phyloP scores from a whole-genome alignment of 2,888 invertebrate genomes.

The Diarsia brunnea region DNA sequence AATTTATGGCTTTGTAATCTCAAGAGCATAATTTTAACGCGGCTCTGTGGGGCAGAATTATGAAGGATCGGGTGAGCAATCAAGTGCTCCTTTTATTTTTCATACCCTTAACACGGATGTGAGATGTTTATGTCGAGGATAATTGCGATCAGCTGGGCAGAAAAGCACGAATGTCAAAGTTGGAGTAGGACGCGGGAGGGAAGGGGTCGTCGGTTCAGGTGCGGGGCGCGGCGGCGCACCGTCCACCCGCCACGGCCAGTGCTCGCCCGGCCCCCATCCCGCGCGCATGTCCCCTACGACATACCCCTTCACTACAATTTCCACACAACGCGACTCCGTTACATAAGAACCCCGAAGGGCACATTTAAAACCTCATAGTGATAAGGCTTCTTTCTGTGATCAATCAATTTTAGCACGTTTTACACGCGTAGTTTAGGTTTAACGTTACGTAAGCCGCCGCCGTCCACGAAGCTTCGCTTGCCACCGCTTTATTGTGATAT shows the following conservation, averaged over 20 bases:
- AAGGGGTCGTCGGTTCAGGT: slow-evolving; percentile 54
- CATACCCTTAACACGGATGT: slow-evolving; percentile 16
- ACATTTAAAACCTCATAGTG: slow-evolving; percentile 82
- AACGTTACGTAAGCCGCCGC: slow-evolving; percentile 89
- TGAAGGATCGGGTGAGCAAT: slow-evolving; percentile 14
- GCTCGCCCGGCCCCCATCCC: slow-evolving; percentile 86
- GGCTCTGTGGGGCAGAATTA: slow-evolving; percentile 27
- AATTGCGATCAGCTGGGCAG: slow-evolving; percentile 70
- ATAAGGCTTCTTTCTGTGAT: slow-evolving; percentile 90
- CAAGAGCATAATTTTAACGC: slow-evolving; percentile 49
- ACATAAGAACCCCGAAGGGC: slow-evolving; percentile 84
- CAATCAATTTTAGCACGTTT: slow-evolving; percentile 88
- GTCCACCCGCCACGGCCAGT: slow-evolving; percentile 79
- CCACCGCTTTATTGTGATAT: slow-evolving; percentile 89
- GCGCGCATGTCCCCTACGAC: slow-evolving; percentile 85
- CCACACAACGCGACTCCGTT: slow-evolving; percentile 86
- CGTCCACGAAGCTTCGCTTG: slow-evolving; percentile 90
- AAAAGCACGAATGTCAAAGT: slow-evolving; percentile 74
- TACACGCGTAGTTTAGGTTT: slow-evolving; percentile 86
- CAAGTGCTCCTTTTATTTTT: slow-evolving; percentile 35
- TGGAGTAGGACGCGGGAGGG: slow-evolving; percentile 55
- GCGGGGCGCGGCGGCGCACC: slow-evolving; percentile 70
- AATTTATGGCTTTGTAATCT: slow-evolving; percentile 52
- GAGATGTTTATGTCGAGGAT: slow-evolving; percentile 51
- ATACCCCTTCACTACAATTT: slow-evolving; percentile 78